A percentile compares a stretch with the other conserved stretches of the same genome.
Evolutionary conservation across 2,113 vertebrate genomes (phyloP).

Genomic region (Triplophysa rosa): DNA sequence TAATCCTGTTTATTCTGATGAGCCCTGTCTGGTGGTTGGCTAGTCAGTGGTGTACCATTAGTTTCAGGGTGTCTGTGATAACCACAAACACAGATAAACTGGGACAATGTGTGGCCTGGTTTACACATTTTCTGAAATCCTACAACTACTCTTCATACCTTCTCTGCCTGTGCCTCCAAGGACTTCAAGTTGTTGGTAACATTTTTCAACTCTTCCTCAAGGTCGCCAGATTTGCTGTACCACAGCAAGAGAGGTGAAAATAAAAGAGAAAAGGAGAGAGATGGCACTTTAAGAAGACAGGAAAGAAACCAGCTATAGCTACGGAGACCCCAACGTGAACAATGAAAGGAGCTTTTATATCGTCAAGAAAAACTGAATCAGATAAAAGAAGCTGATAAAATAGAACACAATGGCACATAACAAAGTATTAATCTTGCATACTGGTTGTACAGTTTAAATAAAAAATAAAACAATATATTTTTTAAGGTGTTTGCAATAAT

Average conservation of each 20-base stretch:
- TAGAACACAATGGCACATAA: background rate
- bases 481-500: background rate
- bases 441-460: background rate
- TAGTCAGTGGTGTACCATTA: background rate
- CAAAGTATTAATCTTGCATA: background rate
- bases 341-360: background rate
- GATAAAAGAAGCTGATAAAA: background rate
- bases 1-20: background rate
- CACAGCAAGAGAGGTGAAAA: slow-evolving; percentile 48
- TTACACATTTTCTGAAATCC: slow-evolving; percentile 5
- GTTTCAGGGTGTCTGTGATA: background rate
- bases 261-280: slow-evolving; percentile 57
- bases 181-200: slow-evolving; percentile 99
- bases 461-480: background rate
- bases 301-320: slow-evolving; percentile 53
- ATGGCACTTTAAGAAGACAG: slow-evolving; percentile 63
- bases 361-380: background rate
- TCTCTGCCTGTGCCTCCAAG: slow-evolving; percentile 95
- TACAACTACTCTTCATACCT: slow-evolving; percentile 79
- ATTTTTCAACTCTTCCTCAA: slow-evolving; percentile 99
- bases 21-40: background rate
- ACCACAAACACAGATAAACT: background rate
- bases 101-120: background rate
- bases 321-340: slow-evolving; percentile 50
- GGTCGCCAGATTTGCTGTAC: slow-evolving; percentile 96